These are phyloP conservation scores for Scaptomyza montana DNA, from an alignment of 1,140 invertebrate genomes.

Conservation along the genomic window DNA sequence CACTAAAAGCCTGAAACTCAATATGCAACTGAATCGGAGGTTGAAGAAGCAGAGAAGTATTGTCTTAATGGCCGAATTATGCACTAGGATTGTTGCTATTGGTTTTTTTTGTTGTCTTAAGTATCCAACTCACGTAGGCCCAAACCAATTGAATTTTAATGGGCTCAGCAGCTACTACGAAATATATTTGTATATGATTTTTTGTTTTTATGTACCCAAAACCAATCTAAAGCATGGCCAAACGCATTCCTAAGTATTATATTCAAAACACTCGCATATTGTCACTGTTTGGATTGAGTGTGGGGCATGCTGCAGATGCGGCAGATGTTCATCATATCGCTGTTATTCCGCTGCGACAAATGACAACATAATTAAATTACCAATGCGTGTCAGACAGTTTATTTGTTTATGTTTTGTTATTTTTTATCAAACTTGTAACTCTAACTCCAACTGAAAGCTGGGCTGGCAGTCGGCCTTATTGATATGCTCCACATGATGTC, in stretches of 20 bases:
- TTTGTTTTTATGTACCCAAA: background rate
- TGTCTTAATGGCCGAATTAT: constrained; percentile 72
- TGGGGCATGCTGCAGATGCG: constrained; percentile 1
- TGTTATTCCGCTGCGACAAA: constrained; percentile 45
- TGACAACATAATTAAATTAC: constrained; percentile 77
- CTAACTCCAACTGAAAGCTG: constrained; percentile 30
- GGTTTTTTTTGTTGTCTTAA: constrained; percentile 17
- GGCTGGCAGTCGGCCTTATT: constrained; percentile 41
- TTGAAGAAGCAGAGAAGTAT: constrained; percentile 14
- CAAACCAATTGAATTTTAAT: constrained; percentile 81
- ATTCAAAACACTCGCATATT: background rate
- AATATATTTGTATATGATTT: background rate
- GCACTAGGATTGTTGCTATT: constrained; percentile 30
- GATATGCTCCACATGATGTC: constrained; percentile 71
- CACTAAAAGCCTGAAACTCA: constrained; percentile 43
- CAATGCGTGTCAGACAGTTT: constrained; percentile 56
- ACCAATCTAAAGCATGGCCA: background rate
- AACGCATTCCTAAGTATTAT: constrained; percentile 1
- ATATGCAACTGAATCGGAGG: background rate
- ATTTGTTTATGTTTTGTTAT: constrained; percentile 15
- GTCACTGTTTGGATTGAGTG: background rate
- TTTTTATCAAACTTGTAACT: constrained; percentile 60
- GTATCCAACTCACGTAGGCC: constrained; percentile 63
- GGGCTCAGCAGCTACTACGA: constrained; percentile 16
- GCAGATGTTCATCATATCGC: constrained; percentile 39